phyloP scores from a whole-genome alignment of 2,797 vertebrate genomes.

The Neopelma chrysocephalum region DNA sequence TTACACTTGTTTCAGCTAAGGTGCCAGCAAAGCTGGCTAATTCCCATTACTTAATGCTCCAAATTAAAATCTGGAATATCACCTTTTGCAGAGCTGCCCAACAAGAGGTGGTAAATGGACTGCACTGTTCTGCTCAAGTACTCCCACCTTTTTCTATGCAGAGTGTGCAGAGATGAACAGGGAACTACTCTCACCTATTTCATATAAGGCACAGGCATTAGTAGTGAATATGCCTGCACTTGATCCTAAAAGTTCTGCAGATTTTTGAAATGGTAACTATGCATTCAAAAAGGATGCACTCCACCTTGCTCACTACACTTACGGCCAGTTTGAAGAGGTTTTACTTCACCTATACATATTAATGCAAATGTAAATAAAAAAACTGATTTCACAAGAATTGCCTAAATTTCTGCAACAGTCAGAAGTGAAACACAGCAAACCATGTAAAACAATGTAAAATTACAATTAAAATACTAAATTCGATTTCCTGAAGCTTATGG shows the following conservation, averaged over 20 bases:
- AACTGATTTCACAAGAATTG: not conserved
- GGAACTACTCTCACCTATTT: not conserved
- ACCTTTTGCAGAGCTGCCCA: not conserved
- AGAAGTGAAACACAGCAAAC: not conserved
- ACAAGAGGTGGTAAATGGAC: not conserved
- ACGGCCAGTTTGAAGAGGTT: not conserved
- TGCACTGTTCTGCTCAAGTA: not conserved
- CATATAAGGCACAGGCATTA: not conserved
- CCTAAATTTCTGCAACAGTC: not conserved
- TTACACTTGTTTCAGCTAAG: not conserved
- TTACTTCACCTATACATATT: not conserved
- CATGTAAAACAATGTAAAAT: not conserved
- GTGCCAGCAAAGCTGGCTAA: not conserved
- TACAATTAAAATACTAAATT: not conserved
- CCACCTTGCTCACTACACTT: not conserved
- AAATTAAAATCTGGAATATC: not conserved
- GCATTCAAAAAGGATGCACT: not conserved
- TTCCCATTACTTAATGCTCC: not conserved
- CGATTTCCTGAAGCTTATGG: not conserved
- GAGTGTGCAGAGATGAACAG: not conserved
- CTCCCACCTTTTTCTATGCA: not conserved
- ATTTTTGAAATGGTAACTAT: not conserved
- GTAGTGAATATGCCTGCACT: not conserved
- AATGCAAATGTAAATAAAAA: not conserved
- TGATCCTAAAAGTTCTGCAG: not conserved